Evolutionary conservation across 2,888 invertebrate species (phyloP), one percentile per base, ranked within the genome.

Genomic region (Tachina lurida): DNA sequence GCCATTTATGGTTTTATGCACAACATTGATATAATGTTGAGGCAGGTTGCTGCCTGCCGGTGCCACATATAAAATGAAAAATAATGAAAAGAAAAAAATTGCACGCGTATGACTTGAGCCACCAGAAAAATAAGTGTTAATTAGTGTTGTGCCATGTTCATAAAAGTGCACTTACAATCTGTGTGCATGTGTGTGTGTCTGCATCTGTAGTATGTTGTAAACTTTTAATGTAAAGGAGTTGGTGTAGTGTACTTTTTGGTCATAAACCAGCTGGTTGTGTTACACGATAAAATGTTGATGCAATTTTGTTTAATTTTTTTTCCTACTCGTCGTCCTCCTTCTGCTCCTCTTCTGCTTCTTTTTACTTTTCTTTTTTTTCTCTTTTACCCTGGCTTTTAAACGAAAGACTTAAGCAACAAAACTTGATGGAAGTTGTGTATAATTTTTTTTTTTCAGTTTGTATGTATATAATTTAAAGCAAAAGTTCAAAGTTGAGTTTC

Each of bases 81-180:
- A 62, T 43, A 68, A 73, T 49, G 31, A 65, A 67, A 49, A 73
- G 31, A 45, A 71, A 70, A 70, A 60, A 71, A 76, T 62, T 81
- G 83, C 83, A 86, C 79, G 84, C 84, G 86, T 84, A 77, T 84
- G 84, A 84, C 84, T 86, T 80, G 76, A 84, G 86, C 83, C 84
- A 77, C 54, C 75, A 62, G 68, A 74, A 70, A 77, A 75, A 81
- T 80, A 84, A 84, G 80, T 86, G 83, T 86, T 84, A 84, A 84
- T 84, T 86, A 84, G 86, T 84, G 84, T 84, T 86, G 80, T 84
- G 80, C 79, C 83, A 79, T 82, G 86, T 82, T 75, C 60, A 83
- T 79, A 79, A 83, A 81, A 65, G 67, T 17, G 47, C 67, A 76
- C 31, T 68, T 43, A 63, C 62, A 73, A 65, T 41, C 17, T 49